These are phyloP conservation scores for Pongo abelii DNA, from an alignment of 2,113 vertebrate species.

Conservation along the genomic window DNA sequence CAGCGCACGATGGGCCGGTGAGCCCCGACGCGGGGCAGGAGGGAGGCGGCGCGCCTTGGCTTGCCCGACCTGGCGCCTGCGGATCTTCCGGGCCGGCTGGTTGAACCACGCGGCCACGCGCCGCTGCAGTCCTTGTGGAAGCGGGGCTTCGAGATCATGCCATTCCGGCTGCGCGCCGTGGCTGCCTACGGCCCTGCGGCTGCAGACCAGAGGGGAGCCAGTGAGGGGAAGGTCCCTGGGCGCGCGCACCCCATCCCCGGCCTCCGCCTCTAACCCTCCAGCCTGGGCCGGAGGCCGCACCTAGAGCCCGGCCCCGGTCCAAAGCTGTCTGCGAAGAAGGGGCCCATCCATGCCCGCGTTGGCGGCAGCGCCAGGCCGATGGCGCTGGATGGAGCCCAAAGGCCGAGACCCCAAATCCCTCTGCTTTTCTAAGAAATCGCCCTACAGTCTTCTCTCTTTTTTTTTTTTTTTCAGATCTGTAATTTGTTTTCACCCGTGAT, in stretches of 20 bases:
- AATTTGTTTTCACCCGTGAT: no score
- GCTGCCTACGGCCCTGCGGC: conserved; percentile 86
- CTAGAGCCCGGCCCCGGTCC: neutral
- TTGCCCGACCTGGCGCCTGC: conserved; percentile 96
- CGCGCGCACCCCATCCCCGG: no score
- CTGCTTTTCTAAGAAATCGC: fast-evolving
- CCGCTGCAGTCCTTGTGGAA: conserved; percentile 98
- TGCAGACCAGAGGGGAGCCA: neutral
- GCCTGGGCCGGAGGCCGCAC: neutral
- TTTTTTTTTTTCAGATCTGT: no score
- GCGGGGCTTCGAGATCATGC: conserved; percentile 97
- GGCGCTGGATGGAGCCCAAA: conserved; percentile 73
- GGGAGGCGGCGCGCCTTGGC: conserved; percentile 93
- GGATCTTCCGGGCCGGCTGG: conserved; percentile 68
- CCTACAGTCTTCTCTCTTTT: fast-evolving
- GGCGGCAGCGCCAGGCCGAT: fast-evolving
- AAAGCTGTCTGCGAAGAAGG: no score
- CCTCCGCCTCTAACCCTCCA: neutral
- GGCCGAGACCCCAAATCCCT: neutral
- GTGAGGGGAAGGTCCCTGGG: neutral
- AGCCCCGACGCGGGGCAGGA: conserved; percentile 87
- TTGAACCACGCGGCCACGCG: conserved; percentile 76
- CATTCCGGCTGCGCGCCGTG: conserved; percentile 83
- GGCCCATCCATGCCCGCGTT: fast-evolving
- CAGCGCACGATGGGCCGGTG: conserved; percentile 92